phyloP scores from a whole-genome alignment of 1,140 invertebrate species.

The Polyergus mexicanus region DNA sequence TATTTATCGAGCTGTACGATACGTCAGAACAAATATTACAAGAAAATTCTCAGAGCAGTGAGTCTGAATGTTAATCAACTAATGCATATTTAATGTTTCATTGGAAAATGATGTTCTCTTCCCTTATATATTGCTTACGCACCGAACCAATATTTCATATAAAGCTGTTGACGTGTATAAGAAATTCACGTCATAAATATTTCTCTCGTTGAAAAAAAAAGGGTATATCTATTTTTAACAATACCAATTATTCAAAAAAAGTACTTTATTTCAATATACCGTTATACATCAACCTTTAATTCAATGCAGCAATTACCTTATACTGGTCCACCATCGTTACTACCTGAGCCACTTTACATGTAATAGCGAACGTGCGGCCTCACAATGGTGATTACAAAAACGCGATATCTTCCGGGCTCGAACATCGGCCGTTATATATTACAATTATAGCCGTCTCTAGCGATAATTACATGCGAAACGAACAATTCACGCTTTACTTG shows the following conservation, averaged over 20 bases:
- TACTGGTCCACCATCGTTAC: neutral
- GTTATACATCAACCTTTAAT: slow-evolving; percentile 11
- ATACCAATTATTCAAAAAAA: neutral
- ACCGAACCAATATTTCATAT: neutral
- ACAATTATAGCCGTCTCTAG: slow-evolving; percentile 65
- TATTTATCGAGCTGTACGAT: neutral
- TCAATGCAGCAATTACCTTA: slow-evolving; percentile 36
- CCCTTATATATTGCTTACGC: neutral
- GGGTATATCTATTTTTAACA: neutral
- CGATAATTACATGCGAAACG: slow-evolving; percentile 59
- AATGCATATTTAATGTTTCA: neutral
- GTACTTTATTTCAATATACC: neutral
- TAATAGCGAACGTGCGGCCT: slow-evolving; percentile 33
- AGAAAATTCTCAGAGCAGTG: neutral
- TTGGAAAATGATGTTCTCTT: neutral
- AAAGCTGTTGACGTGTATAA: neutral
- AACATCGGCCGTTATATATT: slow-evolving; percentile 73
- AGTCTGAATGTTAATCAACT: slow-evolving; percentile 11
- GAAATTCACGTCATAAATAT: neutral
- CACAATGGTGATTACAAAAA: slow-evolving; percentile 72
- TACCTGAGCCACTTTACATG: slow-evolving; percentile 42
- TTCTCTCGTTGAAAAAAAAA: neutral
- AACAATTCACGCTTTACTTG: slow-evolving; percentile 37
- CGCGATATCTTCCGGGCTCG: slow-evolving; percentile 68
- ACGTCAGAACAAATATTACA: neutral